These are phyloP conservation scores for Cavia aperea DNA, from an alignment of 2,113 vertebrate species.

Conservation along the genomic window DNA sequence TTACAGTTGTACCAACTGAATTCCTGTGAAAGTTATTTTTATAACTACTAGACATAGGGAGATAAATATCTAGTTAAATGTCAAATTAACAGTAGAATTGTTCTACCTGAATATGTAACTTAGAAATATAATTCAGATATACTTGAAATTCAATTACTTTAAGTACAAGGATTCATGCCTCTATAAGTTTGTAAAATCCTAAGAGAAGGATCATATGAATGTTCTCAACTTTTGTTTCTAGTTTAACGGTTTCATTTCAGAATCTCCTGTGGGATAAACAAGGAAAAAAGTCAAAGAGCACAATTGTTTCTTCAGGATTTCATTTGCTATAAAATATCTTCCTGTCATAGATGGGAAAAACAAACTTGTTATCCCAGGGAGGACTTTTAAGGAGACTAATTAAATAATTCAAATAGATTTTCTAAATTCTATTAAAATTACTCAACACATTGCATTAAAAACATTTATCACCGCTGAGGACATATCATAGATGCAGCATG, in stretches of 20 bases:
- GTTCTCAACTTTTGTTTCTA: neutral
- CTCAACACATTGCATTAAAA: neutral
- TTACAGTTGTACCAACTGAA: neutral
- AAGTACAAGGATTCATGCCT: neutral
- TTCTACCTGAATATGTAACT: neutral
- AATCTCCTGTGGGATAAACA: neutral
- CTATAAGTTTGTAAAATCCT: neutral
- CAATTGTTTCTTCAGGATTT: neutral
- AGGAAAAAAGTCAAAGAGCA: neutral
- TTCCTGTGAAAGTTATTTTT: neutral
- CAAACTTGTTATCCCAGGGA: neutral
- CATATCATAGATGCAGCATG: neutral
- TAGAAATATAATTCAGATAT: neutral
- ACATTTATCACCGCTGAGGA: neutral
- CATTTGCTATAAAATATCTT: neutral
- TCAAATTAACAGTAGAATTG: neutral
- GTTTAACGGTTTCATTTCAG: neutral
- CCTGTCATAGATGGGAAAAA: neutral
- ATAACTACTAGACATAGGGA: neutral
- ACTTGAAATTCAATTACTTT: neutral
- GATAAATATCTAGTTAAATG: neutral
- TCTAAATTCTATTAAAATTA: neutral
- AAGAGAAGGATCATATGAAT: neutral
- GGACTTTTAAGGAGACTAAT: constrained; percentile 8
- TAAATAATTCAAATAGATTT: neutral